Conservation (phyloP, 2,797 vertebrate genomes). For the Antennarius maculatus region DNA sequence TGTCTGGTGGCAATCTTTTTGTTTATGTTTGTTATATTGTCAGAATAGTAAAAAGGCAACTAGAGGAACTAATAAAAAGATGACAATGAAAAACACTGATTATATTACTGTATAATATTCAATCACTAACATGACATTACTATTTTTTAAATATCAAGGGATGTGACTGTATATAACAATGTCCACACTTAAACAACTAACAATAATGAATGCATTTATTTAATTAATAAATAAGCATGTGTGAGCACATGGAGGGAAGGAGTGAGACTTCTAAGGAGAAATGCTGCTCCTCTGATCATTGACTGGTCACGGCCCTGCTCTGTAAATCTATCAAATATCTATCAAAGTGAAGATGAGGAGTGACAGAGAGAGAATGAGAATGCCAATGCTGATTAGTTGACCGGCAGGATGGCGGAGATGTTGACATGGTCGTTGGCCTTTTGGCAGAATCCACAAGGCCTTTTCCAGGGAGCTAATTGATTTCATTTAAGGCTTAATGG, state of each 20-base stretch:
- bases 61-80: no score
- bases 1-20: no score
- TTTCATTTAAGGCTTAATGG: constrained; percentile 78
- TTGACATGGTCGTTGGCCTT: constrained; percentile 69
- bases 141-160: no score
- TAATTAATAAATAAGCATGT: no score
- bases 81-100: no score
- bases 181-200: no score
- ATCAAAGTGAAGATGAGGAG: constrained; percentile 75
- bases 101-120: no score
- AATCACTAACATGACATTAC: no score
- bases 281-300: constrained; percentile 17
- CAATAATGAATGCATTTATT: no score
- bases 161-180: no score
- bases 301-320: constrained; percentile 26
- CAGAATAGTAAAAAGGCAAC: no score
- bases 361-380: constrained; percentile 74
- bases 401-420: constrained; percentile 47
- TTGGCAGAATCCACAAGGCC: constrained; percentile 52
- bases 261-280: not conserved
- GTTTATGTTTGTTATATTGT: no score
- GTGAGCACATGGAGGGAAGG: not conserved
- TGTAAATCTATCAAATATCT: constrained; percentile 80
- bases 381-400: constrained; percentile 76
- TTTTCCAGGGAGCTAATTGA: constrained; percentile 74